Conservation (phyloP, 1,140 invertebrate species). For the Hylaeus volcanicus region DNA sequence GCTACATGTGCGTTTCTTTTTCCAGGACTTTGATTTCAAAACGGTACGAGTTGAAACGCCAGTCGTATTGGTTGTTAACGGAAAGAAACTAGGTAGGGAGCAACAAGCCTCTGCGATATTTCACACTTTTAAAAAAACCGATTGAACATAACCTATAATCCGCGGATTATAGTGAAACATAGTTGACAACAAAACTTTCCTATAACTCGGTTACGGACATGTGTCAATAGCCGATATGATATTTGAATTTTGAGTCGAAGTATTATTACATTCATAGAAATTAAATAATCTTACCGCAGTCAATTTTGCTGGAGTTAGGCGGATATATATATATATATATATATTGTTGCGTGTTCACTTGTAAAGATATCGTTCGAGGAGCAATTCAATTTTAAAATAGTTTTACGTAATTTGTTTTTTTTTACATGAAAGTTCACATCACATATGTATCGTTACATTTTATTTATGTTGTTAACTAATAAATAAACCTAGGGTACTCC, state of each 20-base stretch:
- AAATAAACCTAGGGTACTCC: background rate
- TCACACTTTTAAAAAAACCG: conserved; percentile 75
- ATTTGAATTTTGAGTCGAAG: conserved; percentile 25
- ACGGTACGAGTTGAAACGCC: conserved; percentile 89
- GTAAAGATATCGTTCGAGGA: conserved; percentile 8
- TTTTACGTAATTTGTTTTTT: conserved; percentile 17
- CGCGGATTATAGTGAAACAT: conserved; percentile 6
- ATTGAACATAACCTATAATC: conserved; percentile 55
- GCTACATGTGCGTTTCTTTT: conserved; percentile 42
- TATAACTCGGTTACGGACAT: background rate
- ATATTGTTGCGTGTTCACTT: conserved; percentile 24
- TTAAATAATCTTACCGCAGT: conserved; percentile 33
- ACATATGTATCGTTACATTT: conserved; percentile 30
- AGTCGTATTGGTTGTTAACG: conserved; percentile 87
- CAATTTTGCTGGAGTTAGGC: conserved; percentile 31
- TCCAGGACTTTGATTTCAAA: conserved; percentile 87
- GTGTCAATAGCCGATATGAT: conserved; percentile 20
- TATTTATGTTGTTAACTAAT: conserved; percentile 6
- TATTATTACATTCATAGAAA: conserved; percentile 32
- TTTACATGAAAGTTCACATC: conserved; percentile 1
- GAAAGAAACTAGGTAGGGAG: conserved; percentile 85
- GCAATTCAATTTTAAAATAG: conserved; percentile 13
- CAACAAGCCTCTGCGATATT: conserved; percentile 84
- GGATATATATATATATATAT: background rate
- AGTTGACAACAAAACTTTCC: background rate